These are phyloP conservation scores for Sebastiscus tertius DNA, from an alignment of 2,797 vertebrate genomes.

Conservation along the genomic window DNA sequence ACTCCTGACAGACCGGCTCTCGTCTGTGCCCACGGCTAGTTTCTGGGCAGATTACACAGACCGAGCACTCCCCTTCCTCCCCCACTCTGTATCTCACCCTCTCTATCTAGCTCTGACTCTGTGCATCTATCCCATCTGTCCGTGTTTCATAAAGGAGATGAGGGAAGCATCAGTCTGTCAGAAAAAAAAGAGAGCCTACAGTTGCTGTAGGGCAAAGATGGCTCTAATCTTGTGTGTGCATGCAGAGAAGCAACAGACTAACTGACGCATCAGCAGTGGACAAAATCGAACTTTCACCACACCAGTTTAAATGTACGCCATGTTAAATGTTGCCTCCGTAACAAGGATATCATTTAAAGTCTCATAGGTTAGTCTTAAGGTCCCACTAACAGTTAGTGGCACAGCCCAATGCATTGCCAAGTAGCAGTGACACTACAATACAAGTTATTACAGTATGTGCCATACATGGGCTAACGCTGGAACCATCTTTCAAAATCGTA, in stretches of 20 bases:
- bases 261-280: neutral
- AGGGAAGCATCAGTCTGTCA: slow-evolving; percentile 54
- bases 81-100: slow-evolving; percentile 57
- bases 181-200: slow-evolving; percentile 32
- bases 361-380: neutral
- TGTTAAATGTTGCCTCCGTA: neutral
- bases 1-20: slow-evolving; percentile 35
- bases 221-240: slow-evolving; percentile 38
- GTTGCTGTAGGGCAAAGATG: slow-evolving; percentile 30
- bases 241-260: slow-evolving; percentile 20
- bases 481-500: slow-evolving; percentile 9
- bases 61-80: slow-evolving; percentile 45
- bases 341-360: neutral
- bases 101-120: slow-evolving; percentile 53
- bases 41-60: slow-evolving; percentile 78
- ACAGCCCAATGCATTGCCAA: neutral
- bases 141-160: slow-evolving; percentile 61
- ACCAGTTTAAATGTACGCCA: neutral
- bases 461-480: neutral
- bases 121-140: slow-evolving; percentile 71
- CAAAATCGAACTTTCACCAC: slow-evolving; percentile 1
- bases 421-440: neutral
- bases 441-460: neutral
- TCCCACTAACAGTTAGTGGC: neutral
- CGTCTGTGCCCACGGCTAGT: slow-evolving; percentile 60